Evolutionary conservation across 2,797 vertebrate species (phyloP), one percentile per base, ranked within the genome.

Genomic region (Tachyglossus aculeatus): DNA sequence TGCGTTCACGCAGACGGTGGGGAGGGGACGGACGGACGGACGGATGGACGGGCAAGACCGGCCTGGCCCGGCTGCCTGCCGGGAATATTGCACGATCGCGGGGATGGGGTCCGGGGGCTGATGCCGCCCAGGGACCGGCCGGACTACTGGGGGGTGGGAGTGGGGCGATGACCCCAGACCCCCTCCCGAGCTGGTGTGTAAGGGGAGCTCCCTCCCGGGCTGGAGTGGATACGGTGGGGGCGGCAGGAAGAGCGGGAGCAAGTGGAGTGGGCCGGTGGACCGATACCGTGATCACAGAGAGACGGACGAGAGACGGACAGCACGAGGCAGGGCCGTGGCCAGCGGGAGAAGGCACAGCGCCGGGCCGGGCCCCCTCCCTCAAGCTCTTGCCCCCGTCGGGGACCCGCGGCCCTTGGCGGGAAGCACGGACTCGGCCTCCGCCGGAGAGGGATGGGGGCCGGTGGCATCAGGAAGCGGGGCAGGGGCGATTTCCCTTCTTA

Each of bases 21-120:
- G 22, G 40, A 34, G 32, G 25, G 32, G 47, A 45, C 44, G 5
- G 21, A 38, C 10, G 31, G 41, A 43, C 32, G 50, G 43, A 13
- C 6, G 18, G n/a, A 38, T 29, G 25, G 54, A 55, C 3, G 15
- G 27, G 54, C 39, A 21, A n/a, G 27, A 63, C 73, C 66, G 32
- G 40, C 68, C 64, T 13, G 39, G 39, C 48, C 44, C 68, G 53
- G 37, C 33, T 10, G 33, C 25, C 41, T 22, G 25, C 34, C 41
- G 50, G 37, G 40, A 79, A 62, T 84, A 84, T 79, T 82, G 82
- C 86, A 86, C 77, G 19, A 79, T 71, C 32, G 40, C 67, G 64
- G 71, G 59, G 63, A 19, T 38, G 13, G 44, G 24, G 48, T 37
- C 57, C 41, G 39, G 24, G 70, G 64, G 53, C 59, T 54, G 67